Conservation (phyloP, 2,888 invertebrate genomes). For the Lycocerus yunnanus region DNA sequence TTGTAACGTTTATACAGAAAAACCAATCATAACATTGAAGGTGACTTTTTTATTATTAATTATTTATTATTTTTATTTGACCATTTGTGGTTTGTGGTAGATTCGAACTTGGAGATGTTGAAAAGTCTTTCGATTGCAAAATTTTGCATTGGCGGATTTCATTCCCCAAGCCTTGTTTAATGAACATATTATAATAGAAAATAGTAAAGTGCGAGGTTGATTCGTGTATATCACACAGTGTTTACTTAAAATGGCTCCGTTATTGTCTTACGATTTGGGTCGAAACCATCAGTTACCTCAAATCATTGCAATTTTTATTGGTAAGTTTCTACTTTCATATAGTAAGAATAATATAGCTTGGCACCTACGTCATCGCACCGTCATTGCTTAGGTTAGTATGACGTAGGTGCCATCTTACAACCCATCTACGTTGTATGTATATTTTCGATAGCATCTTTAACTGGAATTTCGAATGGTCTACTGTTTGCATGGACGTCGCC, state of each 20-base stretch:
- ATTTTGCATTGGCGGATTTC: background rate
- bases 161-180: background rate
- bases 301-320: background rate
- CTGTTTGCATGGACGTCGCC: slow-evolving; percentile 33
- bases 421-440: too few species aligned
- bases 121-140: background rate
- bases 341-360: too few species aligned
- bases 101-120: background rate
- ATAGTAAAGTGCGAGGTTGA: background rate
- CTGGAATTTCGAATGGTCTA: slow-evolving; percentile 26
- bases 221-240: background rate
- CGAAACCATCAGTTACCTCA: background rate
- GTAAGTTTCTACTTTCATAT: background rate
- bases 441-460: slow-evolving; percentile 35
- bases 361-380: too few species aligned
- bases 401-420: too few species aligned
- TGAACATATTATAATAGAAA: too few species aligned
- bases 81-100: background rate
- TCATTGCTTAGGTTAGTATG: too few species aligned
- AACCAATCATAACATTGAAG: too few species aligned
- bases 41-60: too few species aligned
- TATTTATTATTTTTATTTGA: background rate
- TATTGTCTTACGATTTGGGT: background rate
- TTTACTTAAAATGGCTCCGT: background rate
- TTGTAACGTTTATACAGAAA: too few species aligned